Base-by-base conservation (phyloP, 2,113 vertebrate genomes). In the Platysternon megacephalum region DNA sequence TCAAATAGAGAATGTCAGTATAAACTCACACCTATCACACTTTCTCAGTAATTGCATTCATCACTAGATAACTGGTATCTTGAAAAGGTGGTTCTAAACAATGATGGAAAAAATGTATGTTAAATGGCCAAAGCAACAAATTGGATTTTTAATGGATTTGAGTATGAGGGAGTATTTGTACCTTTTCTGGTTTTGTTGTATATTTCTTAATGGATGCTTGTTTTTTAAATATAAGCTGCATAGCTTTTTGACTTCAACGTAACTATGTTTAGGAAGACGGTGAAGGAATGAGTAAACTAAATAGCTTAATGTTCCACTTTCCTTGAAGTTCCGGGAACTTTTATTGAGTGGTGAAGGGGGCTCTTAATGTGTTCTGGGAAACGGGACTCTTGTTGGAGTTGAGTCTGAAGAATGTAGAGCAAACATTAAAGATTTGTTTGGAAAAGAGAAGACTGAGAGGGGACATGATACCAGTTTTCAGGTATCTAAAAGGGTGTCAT, bases 311-410 rank as follows among this genome's bases (percentile, higher is more conserved):
- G n/a, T 21, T 22, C 35, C 56, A 16, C 65, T 29, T 74, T 28
- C 21, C 65, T 32, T 76, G 65, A 74, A 81, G 21, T 26, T 58
- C 29, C 0, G 5, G 56, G 1, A 17, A 51, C 11, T 11, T 74
- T 51, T 35, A 35, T 5, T 90, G 61, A 39, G 26, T 79, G 4
- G 9, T 87, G 86, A 82, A 90, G 82, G 61, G 84, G 88, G 74
- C 88, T 80, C 26, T 2, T 48, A 48, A 44, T 2, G 0, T 53
- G 21, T 42, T 11, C 39, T 74, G 8, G 88, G 42, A 81, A 87
- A 44, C 4, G 1, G 3, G 56, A 8, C 58, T 86, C n/a, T 0
- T 0, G 3, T 79, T 44, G 3, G 39, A 42, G n/a, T 44, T 76
- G 24, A 42, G 9, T 78, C 85, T 46, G 29, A 46, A n/a, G 56